Evolutionary conservation across 2,888 invertebrate genomes (phyloP).

Genomic region (Chouioia cunea): DNA sequence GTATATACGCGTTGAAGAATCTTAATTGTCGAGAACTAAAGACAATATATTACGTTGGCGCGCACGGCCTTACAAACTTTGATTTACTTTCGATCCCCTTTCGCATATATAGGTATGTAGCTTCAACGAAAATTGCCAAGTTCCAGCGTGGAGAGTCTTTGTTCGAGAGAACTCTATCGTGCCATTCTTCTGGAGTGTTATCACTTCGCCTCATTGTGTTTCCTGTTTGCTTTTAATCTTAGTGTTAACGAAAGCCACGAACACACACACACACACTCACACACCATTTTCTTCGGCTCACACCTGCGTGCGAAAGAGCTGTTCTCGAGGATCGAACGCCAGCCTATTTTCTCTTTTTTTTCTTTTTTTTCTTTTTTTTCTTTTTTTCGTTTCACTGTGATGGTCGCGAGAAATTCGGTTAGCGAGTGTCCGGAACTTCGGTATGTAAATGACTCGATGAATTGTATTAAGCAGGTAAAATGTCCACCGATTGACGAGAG

Average conservation of each 20-base stretch:
- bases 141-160: slow-evolving; percentile 21
- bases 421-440: slow-evolving; percentile 12
- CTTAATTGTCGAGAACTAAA: too few relatives aligned
- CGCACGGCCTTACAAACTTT: slow-evolving; percentile 50
- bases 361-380: neutral
- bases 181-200: slow-evolving; percentile 36
- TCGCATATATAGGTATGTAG: neutral
- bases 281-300: slow-evolving; percentile 27
- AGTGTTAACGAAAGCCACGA: slow-evolving; percentile 55
- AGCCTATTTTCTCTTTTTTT: neutral
- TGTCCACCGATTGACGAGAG: too few relatives aligned
- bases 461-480: slow-evolving; percentile 22
- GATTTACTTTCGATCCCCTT: slow-evolving; percentile 52
- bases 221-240: slow-evolving; percentile 60
- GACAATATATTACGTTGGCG: neutral
- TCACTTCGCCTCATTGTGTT: slow-evolving; percentile 49
- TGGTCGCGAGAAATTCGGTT: slow-evolving; percentile 31
- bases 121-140: slow-evolving; percentile 50
- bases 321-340: slow-evolving; percentile 11
- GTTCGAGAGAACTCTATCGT: slow-evolving; percentile 4
- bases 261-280: slow-evolving; percentile 18
- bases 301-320: neutral
- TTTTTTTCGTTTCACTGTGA: neutral
- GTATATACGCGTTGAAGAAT: too few relatives aligned
- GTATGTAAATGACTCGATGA: slow-evolving; percentile 33